Conservation (phyloP, 2,113 vertebrate species). For the Pipa parva region DNA sequence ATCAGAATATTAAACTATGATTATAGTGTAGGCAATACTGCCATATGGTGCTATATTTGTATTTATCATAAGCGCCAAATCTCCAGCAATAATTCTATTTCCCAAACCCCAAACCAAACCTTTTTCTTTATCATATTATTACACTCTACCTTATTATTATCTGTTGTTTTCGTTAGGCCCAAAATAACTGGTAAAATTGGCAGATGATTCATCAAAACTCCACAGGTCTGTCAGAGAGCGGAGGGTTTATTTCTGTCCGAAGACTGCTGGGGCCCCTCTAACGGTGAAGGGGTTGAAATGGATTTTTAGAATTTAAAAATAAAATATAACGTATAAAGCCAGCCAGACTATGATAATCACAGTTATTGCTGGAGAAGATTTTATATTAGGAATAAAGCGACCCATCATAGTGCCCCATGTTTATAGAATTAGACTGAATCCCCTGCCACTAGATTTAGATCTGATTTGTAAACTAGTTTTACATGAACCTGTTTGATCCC, state of each 20-base stretch:
- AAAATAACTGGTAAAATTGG: conserved; percentile 2
- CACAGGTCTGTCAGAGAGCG: not conserved
- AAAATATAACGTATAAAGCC: not conserved
- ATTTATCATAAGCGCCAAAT: not conserved
- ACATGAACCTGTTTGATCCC: no score
- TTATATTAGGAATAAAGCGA: no score
- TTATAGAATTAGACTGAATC: not conserved
- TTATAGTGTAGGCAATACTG: not conserved
- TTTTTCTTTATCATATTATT: not conserved
- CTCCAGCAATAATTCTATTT: not conserved
- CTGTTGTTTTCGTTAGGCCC: conserved; percentile 20
- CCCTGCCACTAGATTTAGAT: not conserved
- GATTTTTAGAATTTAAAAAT: not conserved
- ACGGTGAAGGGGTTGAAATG: not conserved
- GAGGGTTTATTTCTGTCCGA: conserved; percentile 14
- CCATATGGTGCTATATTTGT: not conserved
- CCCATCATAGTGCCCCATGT: not conserved
- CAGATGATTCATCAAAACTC: conserved; percentile 16
- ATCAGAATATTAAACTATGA: no score
- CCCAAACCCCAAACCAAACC: not conserved
- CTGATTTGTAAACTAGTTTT: no score
- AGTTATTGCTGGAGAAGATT: no score
- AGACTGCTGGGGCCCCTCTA: conserved; percentile 17
- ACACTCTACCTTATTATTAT: conserved; percentile 12
- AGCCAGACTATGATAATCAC: no score